A percentile compares a stretch with the other conserved stretches of the same genome.
Evolutionary conservation across 2,113 vertebrate species (phyloP).

Genomic region (Hirundichthys speculiger): DNA sequence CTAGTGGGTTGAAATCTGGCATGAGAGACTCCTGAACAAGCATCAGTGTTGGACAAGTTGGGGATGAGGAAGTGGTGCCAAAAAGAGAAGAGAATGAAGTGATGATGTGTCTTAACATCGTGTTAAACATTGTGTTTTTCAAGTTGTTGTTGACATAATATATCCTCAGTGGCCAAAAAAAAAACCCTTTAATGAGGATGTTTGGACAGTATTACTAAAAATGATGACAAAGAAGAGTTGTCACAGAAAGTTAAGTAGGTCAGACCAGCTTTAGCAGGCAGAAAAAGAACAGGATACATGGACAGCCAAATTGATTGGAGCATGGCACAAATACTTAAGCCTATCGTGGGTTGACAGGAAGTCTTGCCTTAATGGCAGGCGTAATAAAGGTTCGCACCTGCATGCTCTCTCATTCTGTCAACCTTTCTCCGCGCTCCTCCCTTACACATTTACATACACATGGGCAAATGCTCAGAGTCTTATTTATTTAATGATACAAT

Average conservation of each 20-base stretch:
- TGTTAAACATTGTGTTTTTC: too few species aligned
- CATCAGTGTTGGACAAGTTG: too few species aligned
- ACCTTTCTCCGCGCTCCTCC: neutral
- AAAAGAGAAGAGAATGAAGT: too few species aligned
- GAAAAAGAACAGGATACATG: conserved; percentile 15
- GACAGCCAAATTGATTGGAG: conserved; percentile 35
- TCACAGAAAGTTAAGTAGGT: neutral
- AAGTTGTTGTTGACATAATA: too few species aligned
- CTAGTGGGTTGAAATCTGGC: too few species aligned
- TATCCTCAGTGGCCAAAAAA: neutral
- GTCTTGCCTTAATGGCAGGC: conserved; percentile 20
- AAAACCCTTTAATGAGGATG: neutral
- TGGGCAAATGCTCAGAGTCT: conserved; percentile 1
- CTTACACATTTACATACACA: conserved; percentile 4
- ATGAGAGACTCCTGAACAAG: too few species aligned
- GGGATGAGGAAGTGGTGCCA: too few species aligned
- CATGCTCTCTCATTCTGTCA: neutral
- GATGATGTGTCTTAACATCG: too few species aligned
- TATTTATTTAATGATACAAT: conserved; percentile 45
- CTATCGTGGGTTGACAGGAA: conserved; percentile 44
- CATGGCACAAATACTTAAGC: conserved; percentile 50
- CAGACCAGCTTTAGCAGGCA: neutral
- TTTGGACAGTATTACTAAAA: neutral
- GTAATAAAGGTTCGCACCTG: conserved; percentile 27
- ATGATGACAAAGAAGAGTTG: neutral